Percentiles rank a stretch among this genome's conserved stretches.
Evolutionary conservation across 2,113 vertebrate genomes (phyloP).

Genomic region (Lanius ludovicianus): DNA sequence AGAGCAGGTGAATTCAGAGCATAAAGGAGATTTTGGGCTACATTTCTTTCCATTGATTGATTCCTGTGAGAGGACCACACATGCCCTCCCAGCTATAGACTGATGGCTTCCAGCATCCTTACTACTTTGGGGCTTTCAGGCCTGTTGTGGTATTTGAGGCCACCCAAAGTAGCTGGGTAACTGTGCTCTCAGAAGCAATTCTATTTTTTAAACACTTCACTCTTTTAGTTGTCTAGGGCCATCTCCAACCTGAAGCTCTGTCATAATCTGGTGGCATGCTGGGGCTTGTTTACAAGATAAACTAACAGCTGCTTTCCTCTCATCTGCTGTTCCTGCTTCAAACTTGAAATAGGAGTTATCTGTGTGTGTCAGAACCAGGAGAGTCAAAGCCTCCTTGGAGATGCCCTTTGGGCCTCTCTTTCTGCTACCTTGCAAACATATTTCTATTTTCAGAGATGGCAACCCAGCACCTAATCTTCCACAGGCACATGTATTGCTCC

Average conservation of each 20-base stretch:
- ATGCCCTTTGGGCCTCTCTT: constrained; percentile 53
- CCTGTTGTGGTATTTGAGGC: not conserved
- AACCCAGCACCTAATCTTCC: constrained; percentile 51
- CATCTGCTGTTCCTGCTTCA: not conserved
- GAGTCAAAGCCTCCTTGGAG: constrained; percentile 46
- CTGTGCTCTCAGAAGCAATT: not conserved
- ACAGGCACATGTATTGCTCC: constrained; percentile 27
- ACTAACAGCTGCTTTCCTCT: constrained; percentile 46
- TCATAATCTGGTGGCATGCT: not conserved
- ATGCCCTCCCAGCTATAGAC: not conserved
- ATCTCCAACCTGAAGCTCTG: not conserved
- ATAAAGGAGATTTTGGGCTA: not conserved
- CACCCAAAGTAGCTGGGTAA: not conserved
- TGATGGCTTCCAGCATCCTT: not conserved
- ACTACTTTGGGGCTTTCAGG: not conserved
- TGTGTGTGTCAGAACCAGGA: constrained; percentile 30
- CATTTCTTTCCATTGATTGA: not conserved
- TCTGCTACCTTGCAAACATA: constrained; percentile 22
- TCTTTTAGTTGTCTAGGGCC: not conserved
- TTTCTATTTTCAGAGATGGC: constrained; percentile 28
- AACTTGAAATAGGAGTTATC: constrained; percentile 48
- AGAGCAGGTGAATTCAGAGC: not conserved
- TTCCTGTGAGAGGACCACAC: not conserved
- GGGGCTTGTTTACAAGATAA: constrained; percentile 54
- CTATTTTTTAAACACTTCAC: not conserved